Percentiles rank a stretch among this genome's conserved stretches.
Evolutionary conservation across 2,888 invertebrate genomes (phyloP).

Genomic region (Yponomeuta sedellus): DNA sequence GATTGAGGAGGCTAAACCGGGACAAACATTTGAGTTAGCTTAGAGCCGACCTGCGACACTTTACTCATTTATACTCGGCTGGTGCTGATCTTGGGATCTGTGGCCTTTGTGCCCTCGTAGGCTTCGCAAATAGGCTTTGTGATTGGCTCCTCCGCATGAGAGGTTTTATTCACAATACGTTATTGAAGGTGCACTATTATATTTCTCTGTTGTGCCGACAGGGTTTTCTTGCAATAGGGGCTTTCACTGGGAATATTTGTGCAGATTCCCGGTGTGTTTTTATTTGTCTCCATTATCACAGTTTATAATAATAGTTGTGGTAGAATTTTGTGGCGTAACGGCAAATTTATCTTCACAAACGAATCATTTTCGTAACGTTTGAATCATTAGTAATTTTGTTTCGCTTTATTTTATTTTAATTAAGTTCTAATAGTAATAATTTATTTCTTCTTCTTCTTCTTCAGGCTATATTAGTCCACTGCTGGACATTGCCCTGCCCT

Average conservation of each 20-base stretch:
- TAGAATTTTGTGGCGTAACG: too few relatives aligned
- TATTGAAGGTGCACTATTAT: slow-evolving; percentile 3
- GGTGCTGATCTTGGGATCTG: neutral
- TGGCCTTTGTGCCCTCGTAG: neutral
- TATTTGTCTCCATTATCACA: neutral
- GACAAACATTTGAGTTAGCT: neutral
- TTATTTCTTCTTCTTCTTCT: too few relatives aligned
- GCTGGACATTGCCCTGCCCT: too few relatives aligned
- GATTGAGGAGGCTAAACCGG: too few relatives aligned
- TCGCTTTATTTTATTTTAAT: too few relatives aligned
- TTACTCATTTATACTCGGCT: neutral
- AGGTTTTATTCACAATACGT: neutral
- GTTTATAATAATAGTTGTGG: neutral
- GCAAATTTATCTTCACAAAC: too few relatives aligned
- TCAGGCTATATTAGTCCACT: too few relatives aligned
- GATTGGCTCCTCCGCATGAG: neutral
- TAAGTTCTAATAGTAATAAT: too few relatives aligned
- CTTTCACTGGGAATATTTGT: neutral
- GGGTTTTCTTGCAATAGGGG: neutral
- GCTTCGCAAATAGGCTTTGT: neutral
- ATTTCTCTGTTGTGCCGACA: neutral
- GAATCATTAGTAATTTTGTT: too few relatives aligned
- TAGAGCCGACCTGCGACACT: neutral
- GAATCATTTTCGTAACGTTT: too few relatives aligned
- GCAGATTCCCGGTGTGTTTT: neutral